These are phyloP conservation scores for Papilio polyxenes DNA, from an alignment of 1,140 invertebrate species.

Conservation along the genomic window DNA sequence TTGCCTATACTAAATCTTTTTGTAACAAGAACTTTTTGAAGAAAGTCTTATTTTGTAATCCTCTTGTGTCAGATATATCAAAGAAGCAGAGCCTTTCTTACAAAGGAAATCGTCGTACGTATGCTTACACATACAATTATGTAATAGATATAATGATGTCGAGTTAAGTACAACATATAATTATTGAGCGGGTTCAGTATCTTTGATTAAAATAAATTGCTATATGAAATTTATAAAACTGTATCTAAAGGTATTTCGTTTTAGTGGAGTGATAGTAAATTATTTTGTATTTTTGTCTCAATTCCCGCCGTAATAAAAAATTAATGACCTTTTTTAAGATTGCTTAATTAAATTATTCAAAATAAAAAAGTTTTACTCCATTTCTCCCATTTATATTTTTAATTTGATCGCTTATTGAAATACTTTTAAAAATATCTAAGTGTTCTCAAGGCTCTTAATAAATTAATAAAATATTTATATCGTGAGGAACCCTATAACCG, in stretches of 20 bases:
- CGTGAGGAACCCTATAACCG: constrained; percentile 20
- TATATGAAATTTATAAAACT: background rate
- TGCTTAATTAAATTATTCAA: background rate
- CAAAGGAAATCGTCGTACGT: constrained; percentile 37
- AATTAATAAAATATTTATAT: background rate
- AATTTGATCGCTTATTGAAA: background rate
- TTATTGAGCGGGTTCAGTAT: background rate
- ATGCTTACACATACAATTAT: constrained; percentile 31
- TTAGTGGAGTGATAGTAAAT: no score
- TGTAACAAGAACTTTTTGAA: background rate
- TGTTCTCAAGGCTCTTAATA: no score
- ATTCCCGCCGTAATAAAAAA: no score
- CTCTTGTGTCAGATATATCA: constrained; percentile 13
- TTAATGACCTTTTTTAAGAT: no score
- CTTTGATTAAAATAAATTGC: no score
- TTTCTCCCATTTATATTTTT: background rate
- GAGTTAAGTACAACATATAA: background rate
- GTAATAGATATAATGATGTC: constrained; percentile 23
- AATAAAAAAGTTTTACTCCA: background rate
- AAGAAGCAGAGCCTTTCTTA: constrained; percentile 3
- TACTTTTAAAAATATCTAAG: background rate
- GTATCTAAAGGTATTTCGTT: background rate
- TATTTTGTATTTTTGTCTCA: no score
- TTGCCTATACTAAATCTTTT: no score
- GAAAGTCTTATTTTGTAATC: constrained; percentile 7